Evolutionary conservation across 2,888 invertebrate species (phyloP).

Genomic region (Nyleta sp.): DNA sequence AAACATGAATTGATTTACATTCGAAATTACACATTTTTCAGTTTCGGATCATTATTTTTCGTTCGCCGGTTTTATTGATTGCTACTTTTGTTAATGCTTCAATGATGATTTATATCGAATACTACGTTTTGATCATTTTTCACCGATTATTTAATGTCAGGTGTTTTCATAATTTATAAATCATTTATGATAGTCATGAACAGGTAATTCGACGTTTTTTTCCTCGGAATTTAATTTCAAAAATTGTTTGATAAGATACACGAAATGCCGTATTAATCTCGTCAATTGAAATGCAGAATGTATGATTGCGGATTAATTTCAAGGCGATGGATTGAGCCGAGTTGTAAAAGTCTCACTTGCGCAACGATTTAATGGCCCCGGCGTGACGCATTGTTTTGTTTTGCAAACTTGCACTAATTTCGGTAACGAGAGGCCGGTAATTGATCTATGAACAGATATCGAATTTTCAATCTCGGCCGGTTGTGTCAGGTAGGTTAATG

Average conservation of each 20-base stretch:
- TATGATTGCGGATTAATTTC: conserved; percentile 48
- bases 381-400: conserved; percentile 24
- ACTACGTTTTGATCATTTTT: too few species aligned
- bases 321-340: conserved; percentile 41
- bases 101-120: too few species aligned
- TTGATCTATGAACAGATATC: conserved; percentile 33
- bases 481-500: conserved; percentile 34
- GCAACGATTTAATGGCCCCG: conserved; percentile 24
- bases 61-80: too few species aligned
- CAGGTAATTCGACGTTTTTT: too few species aligned
- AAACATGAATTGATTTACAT: too few species aligned
- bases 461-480: conserved; percentile 22
- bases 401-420: conserved; percentile 24
- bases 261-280: conserved; percentile 18
- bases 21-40: too few species aligned
- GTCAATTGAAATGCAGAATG: conserved; percentile 23
- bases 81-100: too few species aligned
- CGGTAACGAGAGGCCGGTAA: conserved; percentile 16
- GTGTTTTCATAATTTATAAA: too few species aligned
- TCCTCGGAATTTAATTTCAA: too few species aligned
- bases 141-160: too few species aligned
- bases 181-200: too few species aligned
- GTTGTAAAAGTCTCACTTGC: conserved; percentile 24
- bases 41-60: too few species aligned
- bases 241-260: conserved; percentile 44